Percentiles rank a stretch among this genome's conserved stretches.
These are phyloP conservation scores for Pegoplata infirma DNA, from an alignment of 2,888 invertebrate species.

Conservation along the genomic window DNA sequence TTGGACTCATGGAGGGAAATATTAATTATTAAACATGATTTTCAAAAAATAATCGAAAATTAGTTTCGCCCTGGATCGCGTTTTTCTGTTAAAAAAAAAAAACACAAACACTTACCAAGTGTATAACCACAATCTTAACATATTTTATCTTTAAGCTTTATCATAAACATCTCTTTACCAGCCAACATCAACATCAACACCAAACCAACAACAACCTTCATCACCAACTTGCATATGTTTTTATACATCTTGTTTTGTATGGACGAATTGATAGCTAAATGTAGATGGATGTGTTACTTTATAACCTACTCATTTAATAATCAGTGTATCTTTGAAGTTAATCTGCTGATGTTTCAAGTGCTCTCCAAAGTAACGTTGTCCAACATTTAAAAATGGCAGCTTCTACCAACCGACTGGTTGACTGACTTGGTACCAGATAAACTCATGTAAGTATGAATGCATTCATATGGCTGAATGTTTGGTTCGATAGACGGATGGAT, in stretches of 20 bases:
- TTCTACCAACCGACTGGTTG: constrained; percentile 8
- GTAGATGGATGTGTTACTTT: constrained; percentile 10
- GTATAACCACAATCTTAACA: constrained; percentile 46
- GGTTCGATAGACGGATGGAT: constrained; percentile 3
- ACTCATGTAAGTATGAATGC: background rate
- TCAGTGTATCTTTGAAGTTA: constrained; percentile 50
- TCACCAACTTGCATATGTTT: constrained; percentile 20
- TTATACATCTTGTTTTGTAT: background rate
- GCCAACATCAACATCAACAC: constrained; percentile 40
- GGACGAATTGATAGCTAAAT: background rate
- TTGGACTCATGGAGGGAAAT: constrained; percentile 26
- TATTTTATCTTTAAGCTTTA: constrained; percentile 25
- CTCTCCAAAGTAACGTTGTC: constrained; percentile 22
- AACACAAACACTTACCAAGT: constrained; percentile 10
- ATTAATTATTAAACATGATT: constrained; percentile 65
- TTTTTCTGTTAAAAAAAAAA: background rate
- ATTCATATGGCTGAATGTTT: constrained; percentile 4
- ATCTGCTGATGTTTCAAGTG: constrained; percentile 46
- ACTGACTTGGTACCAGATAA: constrained; percentile 10
- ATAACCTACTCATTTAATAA: constrained; percentile 49
- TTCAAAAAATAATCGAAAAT: constrained; percentile 59
- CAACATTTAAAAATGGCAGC: constrained; percentile 43
- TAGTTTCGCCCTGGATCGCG: constrained; percentile 39
- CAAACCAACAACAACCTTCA: constrained; percentile 26
- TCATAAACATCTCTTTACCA: constrained; percentile 52